Conservation (phyloP, 1,140 invertebrate genomes). For the Drosophila erecta region DNA sequence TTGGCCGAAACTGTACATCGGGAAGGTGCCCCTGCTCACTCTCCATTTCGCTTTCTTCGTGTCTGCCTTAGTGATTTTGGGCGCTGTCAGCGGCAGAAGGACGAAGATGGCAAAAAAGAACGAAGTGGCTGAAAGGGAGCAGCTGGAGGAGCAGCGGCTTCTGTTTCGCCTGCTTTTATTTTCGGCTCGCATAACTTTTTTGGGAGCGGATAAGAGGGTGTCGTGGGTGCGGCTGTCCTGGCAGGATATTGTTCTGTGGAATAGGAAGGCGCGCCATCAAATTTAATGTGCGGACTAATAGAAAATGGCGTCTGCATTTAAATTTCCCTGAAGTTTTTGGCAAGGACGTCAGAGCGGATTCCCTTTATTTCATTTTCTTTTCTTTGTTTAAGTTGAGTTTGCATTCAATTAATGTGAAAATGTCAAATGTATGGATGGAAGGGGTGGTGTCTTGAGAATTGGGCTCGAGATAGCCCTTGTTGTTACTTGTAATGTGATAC, state of each 20-base stretch:
- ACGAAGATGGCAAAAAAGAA: conserved; percentile 31
- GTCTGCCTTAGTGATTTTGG: conserved; percentile 36
- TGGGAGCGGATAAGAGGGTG: conserved; percentile 12
- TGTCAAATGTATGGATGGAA: conserved; percentile 30
- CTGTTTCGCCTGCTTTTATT: conserved; percentile 60
- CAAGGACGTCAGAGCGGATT: conserved; percentile 51
- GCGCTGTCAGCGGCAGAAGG: conserved; percentile 50
- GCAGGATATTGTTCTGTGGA: conserved; percentile 39
- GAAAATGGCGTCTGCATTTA: conserved; percentile 81
- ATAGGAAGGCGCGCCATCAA: conserved; percentile 67
- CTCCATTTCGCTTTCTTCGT: conserved; percentile 13
- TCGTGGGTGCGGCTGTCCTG: conserved; percentile 47
- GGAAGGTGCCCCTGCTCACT: conserved; percentile 1
- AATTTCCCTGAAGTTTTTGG: conserved; percentile 48
- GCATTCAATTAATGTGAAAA: conserved; percentile 59
- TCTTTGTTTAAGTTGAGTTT: conserved; percentile 1
- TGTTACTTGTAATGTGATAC: conserved; percentile 29
- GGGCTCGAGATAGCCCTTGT: conserved; percentile 4
- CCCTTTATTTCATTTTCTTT: conserved; percentile 6
- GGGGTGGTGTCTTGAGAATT: conserved; percentile 4
- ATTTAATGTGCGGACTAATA: conserved; percentile 79
- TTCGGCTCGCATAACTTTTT: conserved; percentile 57
- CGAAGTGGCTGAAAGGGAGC: conserved; percentile 52
- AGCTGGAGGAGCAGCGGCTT: conserved; percentile 33
- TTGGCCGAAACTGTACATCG: conserved; percentile 8